Evolutionary conservation across 2,797 vertebrate genomes (phyloP).

Genomic region (Malacoraja senta): DNA sequence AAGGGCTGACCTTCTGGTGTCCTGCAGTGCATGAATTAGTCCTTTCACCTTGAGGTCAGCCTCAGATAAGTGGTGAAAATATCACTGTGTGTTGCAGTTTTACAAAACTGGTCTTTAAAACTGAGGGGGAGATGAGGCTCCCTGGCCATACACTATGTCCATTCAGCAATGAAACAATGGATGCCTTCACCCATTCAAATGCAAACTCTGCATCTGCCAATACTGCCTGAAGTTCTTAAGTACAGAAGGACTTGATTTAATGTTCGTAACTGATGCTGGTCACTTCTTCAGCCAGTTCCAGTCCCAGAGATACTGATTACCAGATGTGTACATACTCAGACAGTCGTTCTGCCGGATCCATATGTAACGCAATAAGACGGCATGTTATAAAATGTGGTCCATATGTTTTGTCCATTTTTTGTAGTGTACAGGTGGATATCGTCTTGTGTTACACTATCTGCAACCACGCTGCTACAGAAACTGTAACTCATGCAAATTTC

Average conservation of each 20-base stretch:
- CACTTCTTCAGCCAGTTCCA: conserved; percentile 23
- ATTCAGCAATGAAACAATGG: conserved; percentile 30
- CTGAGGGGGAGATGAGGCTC: not conserved
- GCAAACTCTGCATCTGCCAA: not conserved
- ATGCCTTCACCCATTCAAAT: conserved; percentile 26
- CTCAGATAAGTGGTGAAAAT: conserved; percentile 5
- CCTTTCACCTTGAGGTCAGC: conserved; percentile 25
- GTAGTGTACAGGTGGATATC: not conserved
- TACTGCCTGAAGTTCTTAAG: conserved; percentile 13
- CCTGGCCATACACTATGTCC: not conserved
- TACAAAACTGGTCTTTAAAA: conserved; percentile 20
- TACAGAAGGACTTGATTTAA: conserved; percentile 27
- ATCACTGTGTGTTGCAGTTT: conserved; percentile 9
- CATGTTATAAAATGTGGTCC: not conserved
- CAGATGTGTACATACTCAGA: conserved; percentile 12
- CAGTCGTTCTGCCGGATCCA: not conserved
- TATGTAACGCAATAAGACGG: not conserved
- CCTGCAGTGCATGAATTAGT: conserved; percentile 13
- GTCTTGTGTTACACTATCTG: not conserved
- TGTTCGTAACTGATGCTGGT: conserved; percentile 8
- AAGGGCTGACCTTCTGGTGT: not conserved
- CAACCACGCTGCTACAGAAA: not conserved
- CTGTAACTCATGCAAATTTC: not conserved
- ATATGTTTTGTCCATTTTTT: not conserved
- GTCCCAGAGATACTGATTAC: conserved; percentile 5